Evolutionary conservation across 2,797 vertebrate genomes (phyloP).

Genomic region (Macropus fuliginosus): DNA sequence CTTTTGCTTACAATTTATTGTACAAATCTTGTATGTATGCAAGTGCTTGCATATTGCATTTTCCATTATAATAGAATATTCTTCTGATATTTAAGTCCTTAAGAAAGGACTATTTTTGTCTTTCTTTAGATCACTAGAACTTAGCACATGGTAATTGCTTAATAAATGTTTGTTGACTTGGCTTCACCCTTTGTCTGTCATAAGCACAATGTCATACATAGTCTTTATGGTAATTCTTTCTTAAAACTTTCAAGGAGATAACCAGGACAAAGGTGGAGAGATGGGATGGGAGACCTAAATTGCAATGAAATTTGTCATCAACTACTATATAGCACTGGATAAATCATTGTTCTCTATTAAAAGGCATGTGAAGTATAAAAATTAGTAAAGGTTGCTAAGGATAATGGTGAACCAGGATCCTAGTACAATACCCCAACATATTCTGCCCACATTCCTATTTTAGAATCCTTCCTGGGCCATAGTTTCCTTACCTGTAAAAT

Average conservation of each 20-base stretch:
- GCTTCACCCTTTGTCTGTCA: neutral
- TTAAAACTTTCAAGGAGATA: neutral
- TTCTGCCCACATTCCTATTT: neutral
- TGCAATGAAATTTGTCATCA: slow-evolving; percentile 14
- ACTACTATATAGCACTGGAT: neutral
- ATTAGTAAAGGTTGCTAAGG: neutral
- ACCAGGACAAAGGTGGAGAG: neutral
- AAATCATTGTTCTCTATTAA: slow-evolving; percentile 16
- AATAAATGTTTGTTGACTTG: neutral
- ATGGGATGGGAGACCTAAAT: neutral
- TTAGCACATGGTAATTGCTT: neutral
- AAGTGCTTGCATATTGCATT: neutral
- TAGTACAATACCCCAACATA: neutral
- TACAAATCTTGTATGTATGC: neutral
- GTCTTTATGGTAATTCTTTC: neutral
- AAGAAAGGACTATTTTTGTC: neutral
- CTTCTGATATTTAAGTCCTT: neutral
- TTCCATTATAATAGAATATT: neutral
- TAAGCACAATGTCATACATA: neutral
- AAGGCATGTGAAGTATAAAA: neutral
- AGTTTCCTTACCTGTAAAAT: neutral
- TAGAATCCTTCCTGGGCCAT: neutral
- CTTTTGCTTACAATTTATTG: neutral
- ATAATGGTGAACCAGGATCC: neutral
- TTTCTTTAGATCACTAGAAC: neutral